phyloP scores from a whole-genome alignment of 2,113 vertebrate genomes.

The Nyctibius bracteatus region DNA sequence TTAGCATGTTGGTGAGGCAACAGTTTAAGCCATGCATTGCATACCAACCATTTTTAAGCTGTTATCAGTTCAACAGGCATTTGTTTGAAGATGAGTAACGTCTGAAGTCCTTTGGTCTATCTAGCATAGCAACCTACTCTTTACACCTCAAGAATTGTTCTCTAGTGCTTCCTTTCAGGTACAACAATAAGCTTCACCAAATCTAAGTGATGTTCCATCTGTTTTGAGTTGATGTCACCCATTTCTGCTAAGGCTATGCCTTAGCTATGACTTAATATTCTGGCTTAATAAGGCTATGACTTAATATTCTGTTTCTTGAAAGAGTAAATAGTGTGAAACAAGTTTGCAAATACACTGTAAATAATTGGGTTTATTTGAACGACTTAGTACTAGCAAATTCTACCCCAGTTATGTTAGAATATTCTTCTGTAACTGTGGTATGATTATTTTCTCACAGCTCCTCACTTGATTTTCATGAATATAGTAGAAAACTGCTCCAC shows the following conservation, averaged over 20 bases:
- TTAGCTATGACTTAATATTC: background rate
- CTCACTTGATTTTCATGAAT: background rate
- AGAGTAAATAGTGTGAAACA: background rate
- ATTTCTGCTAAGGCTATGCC: background rate
- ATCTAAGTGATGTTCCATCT: fast-evolving
- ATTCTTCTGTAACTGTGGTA: background rate
- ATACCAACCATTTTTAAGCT: background rate
- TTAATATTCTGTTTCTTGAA: background rate
- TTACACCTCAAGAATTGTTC: background rate
- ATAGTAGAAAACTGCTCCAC: background rate
- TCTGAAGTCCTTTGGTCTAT: background rate
- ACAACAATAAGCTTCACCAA: background rate
- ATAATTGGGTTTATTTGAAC: background rate
- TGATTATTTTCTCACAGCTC: background rate
- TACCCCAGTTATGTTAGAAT: background rate
- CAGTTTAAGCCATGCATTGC: background rate
- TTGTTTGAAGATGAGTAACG: background rate
- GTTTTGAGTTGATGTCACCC: background rate
- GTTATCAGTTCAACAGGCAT: background rate
- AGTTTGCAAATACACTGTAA: background rate
- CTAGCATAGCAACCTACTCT: background rate
- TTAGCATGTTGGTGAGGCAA: background rate
- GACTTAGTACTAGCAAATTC: background rate
- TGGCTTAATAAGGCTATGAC: background rate
- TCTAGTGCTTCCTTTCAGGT: background rate